Base-by-base conservation (phyloP, 1,140 invertebrate species). In the Cyclargus thomasi region DNA sequence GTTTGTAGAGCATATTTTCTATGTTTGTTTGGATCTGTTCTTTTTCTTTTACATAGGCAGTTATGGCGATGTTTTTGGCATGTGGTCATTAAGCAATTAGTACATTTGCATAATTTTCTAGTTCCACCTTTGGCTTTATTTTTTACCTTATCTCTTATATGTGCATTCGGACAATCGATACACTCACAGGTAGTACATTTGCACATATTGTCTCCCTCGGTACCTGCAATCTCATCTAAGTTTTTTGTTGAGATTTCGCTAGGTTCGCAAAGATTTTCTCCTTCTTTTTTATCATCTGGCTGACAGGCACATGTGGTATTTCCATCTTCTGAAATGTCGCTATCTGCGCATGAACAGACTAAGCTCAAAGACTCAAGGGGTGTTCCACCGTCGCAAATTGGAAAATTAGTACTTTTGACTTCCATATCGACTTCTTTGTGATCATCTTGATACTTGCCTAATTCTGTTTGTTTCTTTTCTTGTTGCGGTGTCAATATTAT, bases 221-320 rank as follows among this genome's bases (percentile, higher is more conserved):
- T 47, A 47, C 14, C 39, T 47, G 39, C 3, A 47, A 11, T 47
- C 39, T 47, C 39, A 47, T 47, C 14, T 0, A 8, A 47, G 14
- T 47, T 29, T 29, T 4, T 29, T 29, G 29, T 29, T 7, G 29
- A 8, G 5, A 29, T 29, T 8, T 29, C 29, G 29, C 35, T 8
- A n/a, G 18, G 35, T 10, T 23, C 23, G 62, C 6, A 35, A 20
- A 6, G 1, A 59, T 17, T 20, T 59, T 59, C 21, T 59, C 14
- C 55, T 59, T 59, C 21, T 59, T 59, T 10, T 20, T 18, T 59
- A n/a, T 59, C 21, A 59, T 59, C 17, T 4, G 21, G 55, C 55
- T 59, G 21, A 22, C 55, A 59, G 6, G 14, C 39, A 47, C 39
- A 47, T 47, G 14, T 16, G 3, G 39, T 4, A 29, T 7, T 14